Percentiles rank a stretch among this genome's conserved stretches.
phyloP scores from a whole-genome alignment of 2,113 vertebrate species.

The Gavia stellata region DNA sequence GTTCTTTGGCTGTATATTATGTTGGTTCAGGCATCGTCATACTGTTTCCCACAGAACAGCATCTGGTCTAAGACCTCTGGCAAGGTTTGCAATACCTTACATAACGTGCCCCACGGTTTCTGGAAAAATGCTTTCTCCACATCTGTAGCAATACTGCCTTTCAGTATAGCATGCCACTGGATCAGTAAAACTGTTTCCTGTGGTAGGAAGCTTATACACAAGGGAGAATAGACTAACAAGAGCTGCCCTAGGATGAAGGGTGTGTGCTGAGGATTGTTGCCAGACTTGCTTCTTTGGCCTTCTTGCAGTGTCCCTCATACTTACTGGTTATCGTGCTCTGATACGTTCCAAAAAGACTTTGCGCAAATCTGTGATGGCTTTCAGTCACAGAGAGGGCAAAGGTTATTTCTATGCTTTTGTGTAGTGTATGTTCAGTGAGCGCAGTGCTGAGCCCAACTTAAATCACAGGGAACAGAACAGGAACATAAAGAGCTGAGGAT shows the following conservation, averaged over 20 bases:
- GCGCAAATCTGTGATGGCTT: background rate
- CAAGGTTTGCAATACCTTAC: background rate
- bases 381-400: background rate
- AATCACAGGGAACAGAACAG: background rate
- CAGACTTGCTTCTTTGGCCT: background rate
- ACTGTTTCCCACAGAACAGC: background rate
- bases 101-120: background rate
- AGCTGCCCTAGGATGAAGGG: background rate
- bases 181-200: background rate
- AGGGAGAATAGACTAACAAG: background rate
- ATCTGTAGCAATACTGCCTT: background rate
- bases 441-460: background rate
- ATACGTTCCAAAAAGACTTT: background rate
- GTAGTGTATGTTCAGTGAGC: background rate
- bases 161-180: background rate
- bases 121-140: background rate
- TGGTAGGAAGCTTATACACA: fast-evolving
- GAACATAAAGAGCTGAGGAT: background rate
- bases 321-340: background rate
- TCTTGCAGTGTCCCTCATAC: background rate
- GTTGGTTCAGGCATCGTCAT: fast-evolving
- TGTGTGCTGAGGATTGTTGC: background rate
- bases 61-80: background rate
- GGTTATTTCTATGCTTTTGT: background rate
- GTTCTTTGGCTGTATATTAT: background rate